These are phyloP conservation scores for Drosophila melanica DNA, from an alignment of 1,140 invertebrate species.

Conservation along the genomic window DNA sequence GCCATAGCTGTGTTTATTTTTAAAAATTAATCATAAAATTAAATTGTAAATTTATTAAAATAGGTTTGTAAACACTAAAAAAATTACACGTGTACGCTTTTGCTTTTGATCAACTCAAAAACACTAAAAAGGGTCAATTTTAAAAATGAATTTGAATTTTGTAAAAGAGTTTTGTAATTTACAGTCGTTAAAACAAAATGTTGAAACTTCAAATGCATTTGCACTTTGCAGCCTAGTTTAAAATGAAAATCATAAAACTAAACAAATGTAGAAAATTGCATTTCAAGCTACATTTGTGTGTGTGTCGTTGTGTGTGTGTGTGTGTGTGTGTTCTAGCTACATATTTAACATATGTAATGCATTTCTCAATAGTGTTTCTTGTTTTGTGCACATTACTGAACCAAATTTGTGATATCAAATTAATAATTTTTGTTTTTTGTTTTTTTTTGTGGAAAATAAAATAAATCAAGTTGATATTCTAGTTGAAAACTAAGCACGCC, in stretches of 20 bases:
- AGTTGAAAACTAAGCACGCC: slow-evolving; percentile 11
- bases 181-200: slow-evolving; percentile 38
- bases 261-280: slow-evolving; percentile 53
- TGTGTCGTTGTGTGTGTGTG: slow-evolving; percentile 13
- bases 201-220: slow-evolving; percentile 30
- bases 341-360: slow-evolving; percentile 25
- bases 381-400: slow-evolving; percentile 24
- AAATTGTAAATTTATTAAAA: slow-evolving; percentile 46
- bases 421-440: background rate
- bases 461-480: slow-evolving; percentile 11
- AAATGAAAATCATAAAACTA: slow-evolving; percentile 25
- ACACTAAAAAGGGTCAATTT: slow-evolving; percentile 26
- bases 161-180: slow-evolving; percentile 38
- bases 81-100: slow-evolving; percentile 32
- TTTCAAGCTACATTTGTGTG: slow-evolving; percentile 43
- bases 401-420: slow-evolving; percentile 3
- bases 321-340: slow-evolving; percentile 24
- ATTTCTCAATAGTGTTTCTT: slow-evolving; percentile 30
- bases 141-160: slow-evolving; percentile 3
- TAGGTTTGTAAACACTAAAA: slow-evolving; percentile 51
- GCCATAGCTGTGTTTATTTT: slow-evolving; percentile 45
- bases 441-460: background rate
- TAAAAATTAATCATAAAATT: slow-evolving; percentile 55
- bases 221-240: slow-evolving; percentile 31
- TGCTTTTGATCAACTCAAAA: slow-evolving; percentile 8